Base-by-base conservation (phyloP, 2,797 vertebrate species). In the Melanotaenia nigrans region DNA sequence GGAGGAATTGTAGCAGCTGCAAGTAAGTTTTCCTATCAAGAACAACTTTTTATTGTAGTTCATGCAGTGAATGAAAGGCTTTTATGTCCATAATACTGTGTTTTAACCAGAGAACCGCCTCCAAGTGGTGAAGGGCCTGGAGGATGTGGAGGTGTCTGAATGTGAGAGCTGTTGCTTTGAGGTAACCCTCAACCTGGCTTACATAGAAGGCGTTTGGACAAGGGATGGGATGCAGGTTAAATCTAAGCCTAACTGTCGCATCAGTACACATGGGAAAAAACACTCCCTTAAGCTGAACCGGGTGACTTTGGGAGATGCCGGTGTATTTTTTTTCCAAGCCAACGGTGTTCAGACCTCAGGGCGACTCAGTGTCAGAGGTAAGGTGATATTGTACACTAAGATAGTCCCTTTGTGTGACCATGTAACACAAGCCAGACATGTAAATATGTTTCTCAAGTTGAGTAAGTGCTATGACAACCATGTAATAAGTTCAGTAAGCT, bases 331-430 rank as follows among this genome's bases (percentile, higher is more conserved):
- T 55, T 99, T 99, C 87, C 93, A 95, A 77, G 94, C 96, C 0
- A 94, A 95, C 1, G 95, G 94, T 4, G 81, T 97, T 56, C 93
- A 94, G 69, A 95, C 96, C 0, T 95, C 96, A 0, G 94, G 95
- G 1, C 92, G 25, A 76, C 96, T 99, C 3, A 85, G 73, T 0
- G 96, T 99, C 73, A 96, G 72, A 91, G 97, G 98, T 99, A 93
- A 72, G 36, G 5, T 36, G 13, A 35, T 25, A 12, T 4, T 58
- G 49, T 8, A 53, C 18, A 49, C 59, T 32, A 2, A 42, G 3
- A 24, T 58, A 35, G 20, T 49, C 36, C 12, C 28, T 57, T 59
- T 18, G 38, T 47, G 18, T 77, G 58, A 36, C 1, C 18, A 30
- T 20, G 63, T 22, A 49, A 22, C 9, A 49, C 47, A 49, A 49